Conservation (phyloP, 2,113 vertebrate genomes). For the Amphilophus citrinellus region DNA sequence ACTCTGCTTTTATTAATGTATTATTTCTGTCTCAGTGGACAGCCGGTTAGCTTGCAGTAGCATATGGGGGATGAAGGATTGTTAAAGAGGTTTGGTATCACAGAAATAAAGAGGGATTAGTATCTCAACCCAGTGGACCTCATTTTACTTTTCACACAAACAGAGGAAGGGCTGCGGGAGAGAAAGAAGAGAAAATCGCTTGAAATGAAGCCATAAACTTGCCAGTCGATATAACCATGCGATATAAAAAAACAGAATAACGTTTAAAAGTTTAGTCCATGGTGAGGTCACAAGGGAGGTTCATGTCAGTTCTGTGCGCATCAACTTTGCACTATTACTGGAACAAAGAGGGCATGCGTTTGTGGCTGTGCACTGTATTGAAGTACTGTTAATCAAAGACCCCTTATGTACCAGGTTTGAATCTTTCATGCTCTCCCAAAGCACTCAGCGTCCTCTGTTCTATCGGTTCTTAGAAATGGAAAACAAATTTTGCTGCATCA, state of each 20-base stretch:
- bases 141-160: constrained; percentile 38
- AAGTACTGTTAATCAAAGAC: constrained; percentile 60
- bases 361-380: constrained; percentile 5
- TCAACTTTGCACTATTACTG: constrained; percentile 37
- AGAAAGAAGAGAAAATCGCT: constrained; percentile 10
- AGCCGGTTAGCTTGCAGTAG: neutral
- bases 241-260: constrained; percentile 13
- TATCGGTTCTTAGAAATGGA: constrained; percentile 43
- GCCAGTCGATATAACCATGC: constrained; percentile 7
- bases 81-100: constrained; percentile 8
- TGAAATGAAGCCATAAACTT: constrained; percentile 18
- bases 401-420: constrained; percentile 39
- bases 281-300: constrained; percentile 13
- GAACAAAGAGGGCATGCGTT: constrained; percentile 19
- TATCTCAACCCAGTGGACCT: constrained; percentile 39
- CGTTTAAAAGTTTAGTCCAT: constrained; percentile 15
- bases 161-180: constrained; percentile 4
- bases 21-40: neutral
- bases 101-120: constrained; percentile 44
- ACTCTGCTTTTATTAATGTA: neutral
- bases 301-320: constrained; percentile 41
- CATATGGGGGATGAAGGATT: constrained; percentile 1
- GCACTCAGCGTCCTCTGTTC: constrained; percentile 39
- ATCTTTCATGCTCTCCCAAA: constrained; percentile 47
- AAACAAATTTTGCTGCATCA: constrained; percentile 69